These are phyloP conservation scores for Carpatolechia fugitivella DNA, from an alignment of 2,888 invertebrate genomes.

Conservation along the genomic window DNA sequence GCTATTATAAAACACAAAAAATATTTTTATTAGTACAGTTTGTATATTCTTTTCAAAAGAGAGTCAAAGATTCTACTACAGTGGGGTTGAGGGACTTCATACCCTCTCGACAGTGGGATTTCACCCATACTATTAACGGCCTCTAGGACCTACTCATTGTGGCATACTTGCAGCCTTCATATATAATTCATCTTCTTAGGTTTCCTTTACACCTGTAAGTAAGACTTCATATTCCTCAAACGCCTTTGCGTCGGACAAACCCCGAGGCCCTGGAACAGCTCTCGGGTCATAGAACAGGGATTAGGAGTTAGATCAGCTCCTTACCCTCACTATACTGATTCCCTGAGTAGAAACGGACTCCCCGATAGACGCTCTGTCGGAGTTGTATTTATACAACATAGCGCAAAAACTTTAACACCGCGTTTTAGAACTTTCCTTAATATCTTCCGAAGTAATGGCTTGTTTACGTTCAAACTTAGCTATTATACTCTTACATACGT, in stretches of 20 bases:
- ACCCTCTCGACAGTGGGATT: slow-evolving; percentile 1
- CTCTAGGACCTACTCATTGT: background rate
- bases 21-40: too few relatives aligned
- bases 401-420: slow-evolving; percentile 34
- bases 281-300: slow-evolving; percentile 20
- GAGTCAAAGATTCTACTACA: slow-evolving; percentile 48
- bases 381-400: slow-evolving; percentile 28
- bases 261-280: slow-evolving; percentile 12
- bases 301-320: slow-evolving; percentile 37
- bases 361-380: background rate
- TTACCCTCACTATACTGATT: slow-evolving; percentile 33
- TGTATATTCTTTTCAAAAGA: too few relatives aligned
- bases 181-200: background rate
- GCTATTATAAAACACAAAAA: background rate
- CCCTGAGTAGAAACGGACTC: slow-evolving; percentile 53
- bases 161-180: background rate
- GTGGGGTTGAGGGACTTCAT: slow-evolving; percentile 36
- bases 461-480: background rate
- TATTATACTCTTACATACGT: background rate
- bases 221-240: background rate
- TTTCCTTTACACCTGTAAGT: background rate
- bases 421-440: slow-evolving; percentile 15
- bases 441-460: slow-evolving; percentile 1
- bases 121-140: slow-evolving; percentile 4
- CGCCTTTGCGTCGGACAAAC: slow-evolving; percentile 5